Evolutionary conservation across 2,888 invertebrate genomes (phyloP), one percentile per base, ranked within the genome.

Genomic region (Sarcophaga subvicina): DNA sequence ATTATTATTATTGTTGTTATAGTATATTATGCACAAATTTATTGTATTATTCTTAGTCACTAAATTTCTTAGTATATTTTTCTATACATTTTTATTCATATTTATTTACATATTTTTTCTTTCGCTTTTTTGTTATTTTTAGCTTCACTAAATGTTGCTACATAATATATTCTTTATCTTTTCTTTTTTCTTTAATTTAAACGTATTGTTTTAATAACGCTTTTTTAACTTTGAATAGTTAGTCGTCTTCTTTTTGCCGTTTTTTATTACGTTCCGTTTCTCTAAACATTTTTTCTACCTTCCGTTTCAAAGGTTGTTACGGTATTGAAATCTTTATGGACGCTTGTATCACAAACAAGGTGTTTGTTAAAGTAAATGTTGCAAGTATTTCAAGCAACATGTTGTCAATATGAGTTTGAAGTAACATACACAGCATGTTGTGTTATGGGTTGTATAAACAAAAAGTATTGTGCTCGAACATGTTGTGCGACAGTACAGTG

Each of bases 281-380:
- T 60, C 60, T 78, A 12, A 82, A 66, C 83, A 86, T 80, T 25
- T 71, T 69, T 5, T 4, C 59, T 47, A 77, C 80, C 69, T 86
- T 77, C 54, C 77, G 77, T 77, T 77, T 80, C 72, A 83, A 83
- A 83, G 80, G 76, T 83, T 86, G 80, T 83, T 80, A 78, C 83
- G 83, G 69, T 83, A 86, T 72, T 86, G 63, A 86, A 77, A 80
- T 73, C 12, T 37, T 69, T 45, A 27, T 25, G 60, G 64, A 49
- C 60, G 63, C 54, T 77, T 73, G 80, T 47, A 71, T 45, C n/a
- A 62, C 27, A 22, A 83, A 76, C 59, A 69, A 59, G 80, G 12
- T 62, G 63, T 78, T 70, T 12, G 59, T 11, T 45, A 59, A 37
- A 67, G 66, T 59, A 62, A 69, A 63, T 70, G 17, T 78, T 67